Evolutionary conservation across 2,797 vertebrate genomes (phyloP).

Genomic region (Girardinus metallicus): DNA sequence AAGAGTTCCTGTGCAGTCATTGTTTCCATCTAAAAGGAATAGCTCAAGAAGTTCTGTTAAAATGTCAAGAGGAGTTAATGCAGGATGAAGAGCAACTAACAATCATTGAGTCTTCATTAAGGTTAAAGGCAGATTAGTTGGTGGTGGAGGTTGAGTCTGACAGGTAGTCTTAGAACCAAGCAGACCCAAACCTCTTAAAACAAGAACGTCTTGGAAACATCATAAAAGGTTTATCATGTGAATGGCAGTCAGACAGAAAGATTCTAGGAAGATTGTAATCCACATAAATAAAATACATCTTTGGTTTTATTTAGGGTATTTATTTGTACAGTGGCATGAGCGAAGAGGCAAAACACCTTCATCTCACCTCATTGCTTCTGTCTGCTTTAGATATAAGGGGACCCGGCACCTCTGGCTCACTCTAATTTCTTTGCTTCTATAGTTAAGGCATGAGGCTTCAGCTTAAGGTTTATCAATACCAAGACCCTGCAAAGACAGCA

Average conservation of each 20-base stretch:
- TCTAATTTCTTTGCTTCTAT: not conserved
- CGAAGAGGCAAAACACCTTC: not conserved
- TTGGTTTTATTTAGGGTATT: not conserved
- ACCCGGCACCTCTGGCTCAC: not conserved
- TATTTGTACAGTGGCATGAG: not conserved
- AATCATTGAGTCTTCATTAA: not conserved
- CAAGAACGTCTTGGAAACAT: no score
- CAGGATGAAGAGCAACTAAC: not conserved
- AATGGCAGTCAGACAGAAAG: no score
- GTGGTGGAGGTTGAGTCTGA: not conserved
- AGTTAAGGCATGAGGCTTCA: not conserved
- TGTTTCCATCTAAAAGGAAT: constrained; percentile 33
- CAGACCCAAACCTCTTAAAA: not conserved
- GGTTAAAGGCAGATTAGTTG: not conserved
- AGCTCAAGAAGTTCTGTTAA: not conserved
- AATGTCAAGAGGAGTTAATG: not conserved
- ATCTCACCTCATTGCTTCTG: not conserved
- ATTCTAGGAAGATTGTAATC: not conserved
- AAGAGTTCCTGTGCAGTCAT: constrained; percentile 37
- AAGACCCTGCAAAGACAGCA: not conserved
- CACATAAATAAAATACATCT: not conserved
- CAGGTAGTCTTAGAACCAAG: not conserved
- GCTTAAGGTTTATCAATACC: not conserved
- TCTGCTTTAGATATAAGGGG: not conserved
- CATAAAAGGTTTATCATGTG: no score